Conservation (phyloP, 2,113 vertebrate species). For the Ascaphus truei region DNA sequence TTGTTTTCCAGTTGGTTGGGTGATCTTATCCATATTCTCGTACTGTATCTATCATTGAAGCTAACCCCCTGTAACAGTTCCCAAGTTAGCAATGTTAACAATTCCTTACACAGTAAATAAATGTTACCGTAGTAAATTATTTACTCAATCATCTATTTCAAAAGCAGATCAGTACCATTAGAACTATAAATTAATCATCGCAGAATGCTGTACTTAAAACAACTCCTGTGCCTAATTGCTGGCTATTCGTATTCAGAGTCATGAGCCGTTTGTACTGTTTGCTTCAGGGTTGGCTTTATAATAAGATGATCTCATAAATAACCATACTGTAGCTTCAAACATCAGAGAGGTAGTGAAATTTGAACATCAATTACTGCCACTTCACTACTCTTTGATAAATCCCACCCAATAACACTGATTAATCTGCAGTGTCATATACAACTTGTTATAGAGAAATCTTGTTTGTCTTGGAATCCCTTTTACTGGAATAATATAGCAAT, state of each 20-base stretch:
- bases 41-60: not conserved
- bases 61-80: not conserved
- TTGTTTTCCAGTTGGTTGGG: no score
- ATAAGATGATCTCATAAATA: slow-evolving; percentile 33
- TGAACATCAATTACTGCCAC: slow-evolving; percentile 35
- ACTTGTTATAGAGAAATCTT: slow-evolving; percentile 14
- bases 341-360: slow-evolving; percentile 24
- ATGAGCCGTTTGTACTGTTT: slow-evolving; percentile 17
- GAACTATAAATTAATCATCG: slow-evolving; percentile 23
- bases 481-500: not conserved
- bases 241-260: slow-evolving; percentile 21
- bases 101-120: not conserved
- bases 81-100: not conserved
- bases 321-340: slow-evolving; percentile 27
- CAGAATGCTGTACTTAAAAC: slow-evolving; percentile 17
- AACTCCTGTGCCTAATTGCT: slow-evolving; percentile 25
- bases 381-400: slow-evolving; percentile 31
- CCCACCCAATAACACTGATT: slow-evolving; percentile 33
- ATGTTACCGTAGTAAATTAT: slow-evolving; percentile 20
- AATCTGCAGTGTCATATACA: slow-evolving; percentile 21
- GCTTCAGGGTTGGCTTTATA: slow-evolving; percentile 28
- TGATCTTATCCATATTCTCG: no score
- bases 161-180: slow-evolving; percentile 13
- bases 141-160: slow-evolving; percentile 6
- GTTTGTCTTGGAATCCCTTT: not conserved